Conservation (phyloP, 2,888 invertebrate genomes). For the Brachyptera putata region DNA sequence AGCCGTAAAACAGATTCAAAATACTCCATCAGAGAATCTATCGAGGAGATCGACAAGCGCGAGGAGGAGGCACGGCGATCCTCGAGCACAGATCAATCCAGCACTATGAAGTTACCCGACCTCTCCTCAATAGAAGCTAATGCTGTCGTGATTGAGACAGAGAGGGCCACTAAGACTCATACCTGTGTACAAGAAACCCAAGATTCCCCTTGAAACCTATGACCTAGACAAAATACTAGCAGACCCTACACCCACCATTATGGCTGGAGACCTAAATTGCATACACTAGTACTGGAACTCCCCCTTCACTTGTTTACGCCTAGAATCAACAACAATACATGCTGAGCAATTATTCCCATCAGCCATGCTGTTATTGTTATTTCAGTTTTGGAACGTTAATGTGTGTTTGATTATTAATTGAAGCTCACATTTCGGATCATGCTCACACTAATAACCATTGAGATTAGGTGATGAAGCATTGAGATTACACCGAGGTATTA, state of each 20-base stretch:
- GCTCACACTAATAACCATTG: too few species aligned
- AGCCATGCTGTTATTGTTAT: too few species aligned
- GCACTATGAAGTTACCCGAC: not conserved
- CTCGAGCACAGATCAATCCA: not conserved
- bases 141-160: not conserved
- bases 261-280: not conserved
- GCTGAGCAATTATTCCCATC: too few species aligned
- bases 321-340: too few species aligned
- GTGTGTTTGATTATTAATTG: too few species aligned
- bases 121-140: not conserved
- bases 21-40: not conserved
- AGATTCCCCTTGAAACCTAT: not conserved
- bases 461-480: too few species aligned
- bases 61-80: constrained; percentile 3
- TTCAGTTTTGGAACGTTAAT: too few species aligned
- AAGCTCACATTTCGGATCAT: too few species aligned
- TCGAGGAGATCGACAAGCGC: too few species aligned
- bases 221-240: not conserved
- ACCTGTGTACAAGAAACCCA: not conserved
- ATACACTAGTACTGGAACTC: constrained; percentile 9
- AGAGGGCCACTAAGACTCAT: not conserved
- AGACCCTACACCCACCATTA: not conserved
- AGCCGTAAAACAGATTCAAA: not conserved
- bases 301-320: too few species aligned
- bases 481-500: too few species aligned